phyloP scores from a whole-genome alignment of 2,113 vertebrate species.

The Heteronetta atricapilla region DNA sequence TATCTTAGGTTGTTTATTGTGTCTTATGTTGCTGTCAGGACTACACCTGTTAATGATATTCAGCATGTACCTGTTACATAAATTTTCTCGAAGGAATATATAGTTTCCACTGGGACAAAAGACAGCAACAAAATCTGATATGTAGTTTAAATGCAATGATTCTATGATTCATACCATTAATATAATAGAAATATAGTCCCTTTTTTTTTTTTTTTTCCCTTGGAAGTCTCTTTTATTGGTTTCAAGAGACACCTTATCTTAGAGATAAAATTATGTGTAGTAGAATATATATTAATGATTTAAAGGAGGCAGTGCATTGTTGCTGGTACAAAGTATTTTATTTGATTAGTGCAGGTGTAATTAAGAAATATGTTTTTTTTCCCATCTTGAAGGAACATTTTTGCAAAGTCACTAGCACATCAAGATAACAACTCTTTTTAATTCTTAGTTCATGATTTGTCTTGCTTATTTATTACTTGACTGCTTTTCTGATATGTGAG shows the following conservation, averaged over 20 bases:
- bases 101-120: not conserved
- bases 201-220: not conserved
- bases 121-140: not conserved
- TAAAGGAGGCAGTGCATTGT: not conserved
- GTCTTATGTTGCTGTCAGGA: not conserved
- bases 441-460: not conserved
- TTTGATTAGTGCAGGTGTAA: not conserved
- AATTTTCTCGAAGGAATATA: not conserved
- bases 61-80: not conserved
- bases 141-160: not conserved
- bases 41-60: not conserved
- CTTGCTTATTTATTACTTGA: not conserved
- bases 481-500: not conserved
- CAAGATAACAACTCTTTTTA: not conserved
- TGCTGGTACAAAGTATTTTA: not conserved
- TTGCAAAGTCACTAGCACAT: not conserved
- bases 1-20: not conserved
- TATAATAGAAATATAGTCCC: not conserved
- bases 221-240: not conserved
- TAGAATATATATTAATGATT: not conserved
- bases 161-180: not conserved
- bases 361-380: not conserved
- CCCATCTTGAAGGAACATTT: not conserved
- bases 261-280: not conserved
- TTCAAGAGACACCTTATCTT: not conserved